phyloP scores from a whole-genome alignment of 2,888 invertebrate genomes.

The Ceriagrion tenellum region DNA sequence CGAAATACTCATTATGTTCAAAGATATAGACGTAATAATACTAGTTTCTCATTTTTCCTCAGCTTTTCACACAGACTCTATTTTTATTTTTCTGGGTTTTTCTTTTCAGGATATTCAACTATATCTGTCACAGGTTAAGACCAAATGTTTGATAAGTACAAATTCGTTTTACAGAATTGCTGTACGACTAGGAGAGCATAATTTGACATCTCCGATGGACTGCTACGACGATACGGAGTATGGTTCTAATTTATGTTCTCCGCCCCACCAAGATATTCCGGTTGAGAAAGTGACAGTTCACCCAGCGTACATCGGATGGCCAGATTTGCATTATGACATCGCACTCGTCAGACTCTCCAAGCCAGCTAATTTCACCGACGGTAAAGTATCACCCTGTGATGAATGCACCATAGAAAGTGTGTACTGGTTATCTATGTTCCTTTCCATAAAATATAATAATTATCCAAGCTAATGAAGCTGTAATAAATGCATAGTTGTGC shows the following conservation, averaged over 20 bases:
- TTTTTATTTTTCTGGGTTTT: too few relatives aligned
- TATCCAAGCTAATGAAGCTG: too few relatives aligned
- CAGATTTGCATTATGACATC: conserved; percentile 72
- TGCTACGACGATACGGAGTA: conserved; percentile 70
- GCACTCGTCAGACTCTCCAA: conserved; percentile 71
- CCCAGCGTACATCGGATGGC: conserved; percentile 70
- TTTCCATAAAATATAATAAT: too few relatives aligned
- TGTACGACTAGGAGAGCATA: conserved; percentile 71
- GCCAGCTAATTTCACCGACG: conserved; percentile 69
- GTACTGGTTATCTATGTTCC: too few relatives aligned
- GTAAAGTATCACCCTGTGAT: neutral
- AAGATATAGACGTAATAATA: too few relatives aligned
- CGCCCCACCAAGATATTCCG: conserved; percentile 69
- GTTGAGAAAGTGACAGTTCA: conserved; percentile 72
- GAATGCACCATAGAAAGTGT: too few relatives aligned
- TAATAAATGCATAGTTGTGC: too few relatives aligned
- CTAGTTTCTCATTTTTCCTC: too few relatives aligned
- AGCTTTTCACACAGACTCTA: too few relatives aligned
- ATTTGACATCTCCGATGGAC: conserved; percentile 70
- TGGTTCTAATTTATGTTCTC: neutral
- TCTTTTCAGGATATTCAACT: too few relatives aligned
- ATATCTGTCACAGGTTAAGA: too few relatives aligned
- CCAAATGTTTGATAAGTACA: neutral
- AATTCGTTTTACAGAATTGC: conserved; percentile 65
- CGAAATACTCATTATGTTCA: too few relatives aligned